Evolutionary conservation across 2,113 vertebrate species (phyloP).

Genomic region (Xenopus tropicalis): UCB_Xtro_10.0 CM004445.2:68913001-68913500

Average conservation of each 20-base stretch:
- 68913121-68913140: too few relatives aligned
- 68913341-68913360: conserved; percentile 33
- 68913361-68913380: conserved; percentile 31
- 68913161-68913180: not conserved
- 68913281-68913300: conserved; percentile 8
- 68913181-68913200: not conserved
- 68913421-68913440: too few relatives aligned
- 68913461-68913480: too few relatives aligned
- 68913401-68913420: too few relatives aligned
- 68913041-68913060: not conserved
- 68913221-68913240: not conserved
- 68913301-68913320: conserved; percentile 22
- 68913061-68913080: not conserved
- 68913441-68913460: too few relatives aligned
- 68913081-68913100: not conserved
- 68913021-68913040: too few relatives aligned
- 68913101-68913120: too few relatives aligned
- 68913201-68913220: not conserved
- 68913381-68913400: conserved; percentile 23
- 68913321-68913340: conserved; percentile 32
- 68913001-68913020: too few relatives aligned
- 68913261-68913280: conserved; percentile 12
- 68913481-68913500: too few relatives aligned
- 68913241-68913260: conserved; percentile 8
- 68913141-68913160: not conserved